These are phyloP conservation scores for Gobio occitaniae DNA, from an alignment of 2,797 vertebrate genomes.

Conservation along the genomic window DNA sequence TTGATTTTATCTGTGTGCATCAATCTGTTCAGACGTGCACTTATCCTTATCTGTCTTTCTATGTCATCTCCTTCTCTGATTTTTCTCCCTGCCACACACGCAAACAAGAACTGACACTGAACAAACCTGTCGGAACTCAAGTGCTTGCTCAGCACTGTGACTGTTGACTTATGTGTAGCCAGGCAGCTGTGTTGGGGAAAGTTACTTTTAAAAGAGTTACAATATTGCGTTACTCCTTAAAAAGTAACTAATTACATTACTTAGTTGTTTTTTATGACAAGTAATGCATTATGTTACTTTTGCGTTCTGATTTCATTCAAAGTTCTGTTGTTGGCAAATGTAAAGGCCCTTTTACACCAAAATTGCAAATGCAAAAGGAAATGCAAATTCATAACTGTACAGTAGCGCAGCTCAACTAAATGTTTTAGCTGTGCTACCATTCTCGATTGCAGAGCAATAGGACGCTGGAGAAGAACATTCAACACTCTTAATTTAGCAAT, in stretches of 20 bases:
- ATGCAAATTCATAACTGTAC: no score
- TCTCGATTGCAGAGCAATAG: no score
- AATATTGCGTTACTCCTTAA: background rate
- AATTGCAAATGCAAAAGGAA: no score
- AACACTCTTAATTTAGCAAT: no score
- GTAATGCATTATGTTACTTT: background rate
- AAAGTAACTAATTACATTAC: background rate
- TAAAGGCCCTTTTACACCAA: no score
- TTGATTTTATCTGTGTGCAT: conserved; percentile 42
- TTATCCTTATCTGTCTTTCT: conserved; percentile 48
- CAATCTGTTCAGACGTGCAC: conserved; percentile 53
- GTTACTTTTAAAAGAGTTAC: background rate
- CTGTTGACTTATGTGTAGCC: conserved; percentile 43
- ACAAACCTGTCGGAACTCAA: conserved; percentile 22
- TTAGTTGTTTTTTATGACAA: background rate
- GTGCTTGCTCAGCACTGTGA: conserved; percentile 34
- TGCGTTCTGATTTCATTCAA: background rate
- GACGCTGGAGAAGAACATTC: no score
- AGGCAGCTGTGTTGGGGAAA: conserved; percentile 27
- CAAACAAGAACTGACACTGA: conserved; percentile 23
- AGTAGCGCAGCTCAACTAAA: no score
- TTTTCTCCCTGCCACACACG: conserved; percentile 41
- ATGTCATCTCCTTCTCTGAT: conserved; percentile 48
- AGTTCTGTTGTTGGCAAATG: no score
- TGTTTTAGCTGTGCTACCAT: no score